A percentile compares a stretch with the other conserved stretches of the same genome.
Conservation (phyloP, 2,113 vertebrate genomes). For the Mohoua ochrocephala region DNA sequence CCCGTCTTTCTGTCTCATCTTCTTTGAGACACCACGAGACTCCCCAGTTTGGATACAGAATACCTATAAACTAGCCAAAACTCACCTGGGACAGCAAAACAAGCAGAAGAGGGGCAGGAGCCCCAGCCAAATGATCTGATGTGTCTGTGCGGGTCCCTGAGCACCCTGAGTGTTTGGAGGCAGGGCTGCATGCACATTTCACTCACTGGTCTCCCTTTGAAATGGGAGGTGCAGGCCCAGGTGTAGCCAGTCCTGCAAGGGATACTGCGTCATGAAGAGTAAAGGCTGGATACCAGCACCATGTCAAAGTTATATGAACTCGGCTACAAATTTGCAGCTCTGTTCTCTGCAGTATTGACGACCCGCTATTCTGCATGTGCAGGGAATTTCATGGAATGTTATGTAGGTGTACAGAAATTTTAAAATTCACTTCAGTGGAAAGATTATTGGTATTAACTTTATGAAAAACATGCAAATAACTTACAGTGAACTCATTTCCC, state of each 20-base stretch:
- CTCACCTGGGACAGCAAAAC: background rate
- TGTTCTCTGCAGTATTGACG: background rate
- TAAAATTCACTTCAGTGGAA: background rate
- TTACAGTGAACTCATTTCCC: background rate
- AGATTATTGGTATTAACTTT: background rate
- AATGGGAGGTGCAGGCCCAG: background rate
- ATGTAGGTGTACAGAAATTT: background rate
- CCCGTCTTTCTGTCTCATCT: background rate
- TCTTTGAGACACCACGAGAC: background rate
- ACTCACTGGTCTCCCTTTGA: background rate
- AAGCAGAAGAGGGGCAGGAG: background rate
- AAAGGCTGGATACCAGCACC: background rate
- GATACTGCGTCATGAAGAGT: background rate
- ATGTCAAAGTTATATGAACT: background rate
- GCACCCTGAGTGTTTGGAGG: background rate
- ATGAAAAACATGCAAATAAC: background rate
- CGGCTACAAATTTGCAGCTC: background rate
- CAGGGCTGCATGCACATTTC: background rate
- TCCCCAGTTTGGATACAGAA: fast-evolving
- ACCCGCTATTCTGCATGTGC: background rate
- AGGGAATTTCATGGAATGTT: background rate
- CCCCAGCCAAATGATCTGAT: background rate
- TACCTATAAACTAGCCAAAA: background rate
- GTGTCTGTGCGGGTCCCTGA: background rate
- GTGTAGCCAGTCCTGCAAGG: background rate